Evolutionary conservation across 1,140 invertebrate genomes (phyloP), one percentile per base, ranked within the genome.

Genomic region (Melipona quadrifasciata): DNA sequence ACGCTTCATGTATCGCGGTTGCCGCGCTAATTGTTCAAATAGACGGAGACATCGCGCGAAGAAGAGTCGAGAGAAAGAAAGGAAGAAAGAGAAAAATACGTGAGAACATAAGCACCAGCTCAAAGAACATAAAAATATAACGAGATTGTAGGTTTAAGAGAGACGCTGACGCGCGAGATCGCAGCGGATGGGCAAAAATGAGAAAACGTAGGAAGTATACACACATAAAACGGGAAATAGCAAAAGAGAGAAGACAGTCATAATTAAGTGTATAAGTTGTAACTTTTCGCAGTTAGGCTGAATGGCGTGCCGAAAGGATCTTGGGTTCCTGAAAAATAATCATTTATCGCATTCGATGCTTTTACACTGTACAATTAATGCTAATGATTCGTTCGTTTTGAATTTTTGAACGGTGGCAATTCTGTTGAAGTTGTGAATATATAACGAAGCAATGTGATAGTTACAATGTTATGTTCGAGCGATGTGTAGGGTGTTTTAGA

Each of bases 21-120:
- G 34, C 27, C 51, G 21, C 47, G 53, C 19, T 78, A 61, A 67
- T 82, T 75, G 47, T 75, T 75, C 57, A 65, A 65, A 80, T 47
- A 47, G 24, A 61, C 27, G 39, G 6, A 12, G 67, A 85, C 67
- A 76, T 73, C 31, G 67, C 67, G 58, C 17, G 47, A n/a, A 19
- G 5, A 19, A 72, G n/a, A 53, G 34, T 8, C 5, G 19, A 51
- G 8, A 27, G n/a, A 34, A 0, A 24, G 34, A 68, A 11, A 39
- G 21, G 34, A 14, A 24, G 3, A 2, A 39, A 70, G 21, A 72
- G n/a, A 19, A 51, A 85, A 53, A 87, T 86, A 87, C 68, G 89
- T 72, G 88, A 90, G 89, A 89, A 89, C 89, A 90, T 89, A 92
- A 64, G 92, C 91, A 93, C 90, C 91, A 91, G 91, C 88, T 93